These are phyloP conservation scores for Elysia chlorotica DNA, from an alignment of 1,140 invertebrate species.

Conservation along the genomic window DNA sequence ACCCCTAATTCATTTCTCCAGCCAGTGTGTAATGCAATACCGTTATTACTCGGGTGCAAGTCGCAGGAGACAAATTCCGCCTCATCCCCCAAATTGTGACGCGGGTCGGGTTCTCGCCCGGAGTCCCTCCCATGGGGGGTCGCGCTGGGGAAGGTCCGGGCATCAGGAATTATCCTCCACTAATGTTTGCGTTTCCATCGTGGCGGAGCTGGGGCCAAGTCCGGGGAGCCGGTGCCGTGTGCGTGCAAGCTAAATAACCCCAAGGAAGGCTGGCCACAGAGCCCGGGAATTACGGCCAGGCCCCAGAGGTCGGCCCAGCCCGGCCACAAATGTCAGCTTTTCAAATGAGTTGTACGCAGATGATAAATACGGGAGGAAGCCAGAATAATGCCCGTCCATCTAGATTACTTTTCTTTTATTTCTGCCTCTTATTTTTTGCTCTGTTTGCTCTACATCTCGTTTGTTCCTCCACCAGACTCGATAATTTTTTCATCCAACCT, in stretches of 20 bases:
- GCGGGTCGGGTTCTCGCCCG: slow-evolving; percentile 17
- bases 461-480: no score
- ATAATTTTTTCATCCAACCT: no score
- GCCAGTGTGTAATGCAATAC: slow-evolving; percentile 14
- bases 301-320: slow-evolving; percentile 13
- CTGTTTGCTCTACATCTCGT: no score
- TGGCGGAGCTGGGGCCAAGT: background rate
- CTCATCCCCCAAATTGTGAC: slow-evolving; percentile 13
- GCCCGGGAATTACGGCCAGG: background rate
- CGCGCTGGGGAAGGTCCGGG: no score
- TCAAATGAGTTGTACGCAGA: slow-evolving; percentile 23
- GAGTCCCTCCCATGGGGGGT: slow-evolving; percentile 10
- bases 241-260: slow-evolving; percentile 19
- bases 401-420: no score
- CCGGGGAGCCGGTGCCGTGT: no score
- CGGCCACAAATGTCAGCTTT: slow-evolving; percentile 17
- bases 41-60: slow-evolving; percentile 13
- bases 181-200: slow-evolving; percentile 21
- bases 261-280: background rate
- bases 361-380: slow-evolving; percentile 17
- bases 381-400: slow-evolving; percentile 9
- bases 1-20: slow-evolving; percentile 18
- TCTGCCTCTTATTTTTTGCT: no score
- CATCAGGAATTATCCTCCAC: no score
- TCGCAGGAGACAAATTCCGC: slow-evolving; percentile 15